Conservation (phyloP, 2,888 invertebrate genomes). For the Coleophora flavipennella region DNA sequence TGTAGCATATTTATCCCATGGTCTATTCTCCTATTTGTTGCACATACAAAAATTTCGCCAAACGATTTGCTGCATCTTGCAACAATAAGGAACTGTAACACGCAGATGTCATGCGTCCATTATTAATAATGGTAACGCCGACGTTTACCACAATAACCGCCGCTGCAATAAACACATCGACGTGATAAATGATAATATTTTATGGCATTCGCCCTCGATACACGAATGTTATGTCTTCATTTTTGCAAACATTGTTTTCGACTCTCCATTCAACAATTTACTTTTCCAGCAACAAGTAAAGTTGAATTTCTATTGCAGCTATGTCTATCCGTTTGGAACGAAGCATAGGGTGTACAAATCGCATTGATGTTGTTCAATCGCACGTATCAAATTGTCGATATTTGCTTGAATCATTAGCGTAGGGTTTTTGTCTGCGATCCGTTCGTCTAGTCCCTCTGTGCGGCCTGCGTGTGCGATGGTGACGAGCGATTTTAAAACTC, state of each 20-base stretch:
- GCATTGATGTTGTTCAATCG: constrained; percentile 67
- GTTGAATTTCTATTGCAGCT: constrained; percentile 11
- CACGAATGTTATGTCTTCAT: constrained; percentile 59
- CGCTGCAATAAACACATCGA: constrained; percentile 58
- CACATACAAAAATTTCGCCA: constrained; percentile 22
- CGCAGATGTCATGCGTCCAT: constrained; percentile 61
- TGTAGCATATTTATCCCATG: background rate
- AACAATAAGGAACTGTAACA: constrained; percentile 39
- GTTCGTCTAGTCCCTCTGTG: constrained; percentile 28
- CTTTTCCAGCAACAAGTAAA: constrained; percentile 12
- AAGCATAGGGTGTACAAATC: constrained; percentile 48
- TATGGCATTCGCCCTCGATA: constrained; percentile 61
- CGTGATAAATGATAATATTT: constrained; percentile 68
- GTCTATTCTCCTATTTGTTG: constrained; percentile 23
- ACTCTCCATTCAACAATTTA: constrained; percentile 11
- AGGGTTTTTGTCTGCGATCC: constrained; percentile 37
- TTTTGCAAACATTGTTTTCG: constrained; percentile 32
- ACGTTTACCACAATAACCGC: constrained; percentile 64
- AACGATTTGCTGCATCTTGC: constrained; percentile 31
- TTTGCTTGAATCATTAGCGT: constrained; percentile 53
- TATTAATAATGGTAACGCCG: constrained; percentile 63
- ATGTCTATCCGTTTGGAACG: constrained; percentile 28
- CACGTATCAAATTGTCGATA: constrained; percentile 68
- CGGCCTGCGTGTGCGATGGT: constrained; percentile 30
- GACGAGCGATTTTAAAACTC: constrained; percentile 32